Conservation (phyloP, 2,888 invertebrate genomes). For the Ichneumon xanthorius region DNA sequence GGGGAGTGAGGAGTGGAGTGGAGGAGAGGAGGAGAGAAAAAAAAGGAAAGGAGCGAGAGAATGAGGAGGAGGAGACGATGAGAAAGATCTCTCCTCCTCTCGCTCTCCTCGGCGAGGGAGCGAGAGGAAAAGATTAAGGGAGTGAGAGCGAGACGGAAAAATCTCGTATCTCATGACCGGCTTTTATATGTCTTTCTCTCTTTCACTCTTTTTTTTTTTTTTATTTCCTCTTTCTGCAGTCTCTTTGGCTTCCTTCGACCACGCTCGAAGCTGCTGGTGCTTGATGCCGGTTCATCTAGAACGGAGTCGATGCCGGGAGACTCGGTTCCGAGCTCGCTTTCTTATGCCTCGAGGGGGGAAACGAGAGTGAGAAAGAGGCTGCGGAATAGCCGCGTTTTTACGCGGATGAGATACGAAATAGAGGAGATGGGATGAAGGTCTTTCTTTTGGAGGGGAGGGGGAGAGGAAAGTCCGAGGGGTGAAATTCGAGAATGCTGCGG, state of each 20-base stretch:
- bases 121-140: constrained; percentile 2
- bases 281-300: constrained; percentile 7
- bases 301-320: constrained; percentile 15
- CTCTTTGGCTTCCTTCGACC: constrained; percentile 7
- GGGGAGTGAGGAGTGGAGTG: constrained; percentile 60
- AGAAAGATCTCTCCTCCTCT: constrained; percentile 56
- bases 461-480: background rate
- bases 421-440: background rate
- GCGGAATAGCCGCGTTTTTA: constrained; percentile 12
- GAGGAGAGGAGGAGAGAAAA: constrained; percentile 48
- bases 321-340: constrained; percentile 4
- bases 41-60: constrained; percentile 59
- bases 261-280: background rate
- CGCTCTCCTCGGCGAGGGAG: background rate
- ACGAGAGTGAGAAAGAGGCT: constrained; percentile 23
- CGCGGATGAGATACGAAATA: constrained; percentile 10
- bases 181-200: constrained; percentile 38
- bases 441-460: background rate
- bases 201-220: background rate
- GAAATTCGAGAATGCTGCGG: background rate
- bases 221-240: constrained; percentile 1
- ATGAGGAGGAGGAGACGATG: constrained; percentile 57
- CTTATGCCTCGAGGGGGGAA: constrained; percentile 13
- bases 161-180: constrained; percentile 59
- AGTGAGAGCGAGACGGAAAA: constrained; percentile 48